Percentiles rank a stretch among this genome's conserved stretches.
phyloP scores from a whole-genome alignment of 2,888 invertebrate species.

The Parelbella ahira region DNA sequence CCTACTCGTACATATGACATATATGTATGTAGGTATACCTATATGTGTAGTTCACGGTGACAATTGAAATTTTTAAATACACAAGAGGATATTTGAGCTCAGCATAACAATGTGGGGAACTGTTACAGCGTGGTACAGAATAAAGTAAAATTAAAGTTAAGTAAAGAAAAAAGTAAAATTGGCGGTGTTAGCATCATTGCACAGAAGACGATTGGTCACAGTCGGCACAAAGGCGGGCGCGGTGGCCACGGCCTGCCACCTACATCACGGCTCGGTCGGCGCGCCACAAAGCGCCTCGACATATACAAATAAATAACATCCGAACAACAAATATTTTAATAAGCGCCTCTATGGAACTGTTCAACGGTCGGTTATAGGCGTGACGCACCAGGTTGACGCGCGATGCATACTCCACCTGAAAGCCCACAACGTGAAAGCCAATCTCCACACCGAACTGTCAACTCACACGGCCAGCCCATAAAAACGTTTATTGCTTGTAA shows the following conservation, averaged over 20 bases:
- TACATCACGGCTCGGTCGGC: conserved; percentile 48
- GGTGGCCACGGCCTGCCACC: conserved; percentile 53
- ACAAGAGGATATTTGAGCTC: conserved; percentile 10
- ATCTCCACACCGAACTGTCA: not conserved
- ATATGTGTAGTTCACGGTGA: too few species aligned
- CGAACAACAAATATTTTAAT: conserved; percentile 80
- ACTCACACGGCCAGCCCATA: conserved; percentile 26
- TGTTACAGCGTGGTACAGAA: conserved; percentile 17
- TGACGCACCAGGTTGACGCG: conserved; percentile 50
- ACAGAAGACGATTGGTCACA: conserved; percentile 66
- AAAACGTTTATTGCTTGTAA: conserved; percentile 22
- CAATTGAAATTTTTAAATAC: conserved; percentile 19
- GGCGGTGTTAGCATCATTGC: conserved; percentile 64
- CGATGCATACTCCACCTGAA: conserved; percentile 36
- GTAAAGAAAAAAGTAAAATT: conserved; percentile 47
- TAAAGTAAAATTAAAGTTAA: too few species aligned
- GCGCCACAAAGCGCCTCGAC: conserved; percentile 60
- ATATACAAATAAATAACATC: conserved; percentile 77
- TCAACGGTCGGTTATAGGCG: conserved; percentile 65
- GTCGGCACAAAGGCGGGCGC: conserved; percentile 55
- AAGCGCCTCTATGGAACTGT: conserved; percentile 74
- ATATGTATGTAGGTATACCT: too few species aligned
- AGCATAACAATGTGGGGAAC: conserved; percentile 7
- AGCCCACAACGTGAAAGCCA: conserved; percentile 9
- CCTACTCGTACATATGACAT: too few species aligned